phyloP scores from a whole-genome alignment of 1,140 invertebrate genomes.

The Drosophila mojavensis region DNA sequence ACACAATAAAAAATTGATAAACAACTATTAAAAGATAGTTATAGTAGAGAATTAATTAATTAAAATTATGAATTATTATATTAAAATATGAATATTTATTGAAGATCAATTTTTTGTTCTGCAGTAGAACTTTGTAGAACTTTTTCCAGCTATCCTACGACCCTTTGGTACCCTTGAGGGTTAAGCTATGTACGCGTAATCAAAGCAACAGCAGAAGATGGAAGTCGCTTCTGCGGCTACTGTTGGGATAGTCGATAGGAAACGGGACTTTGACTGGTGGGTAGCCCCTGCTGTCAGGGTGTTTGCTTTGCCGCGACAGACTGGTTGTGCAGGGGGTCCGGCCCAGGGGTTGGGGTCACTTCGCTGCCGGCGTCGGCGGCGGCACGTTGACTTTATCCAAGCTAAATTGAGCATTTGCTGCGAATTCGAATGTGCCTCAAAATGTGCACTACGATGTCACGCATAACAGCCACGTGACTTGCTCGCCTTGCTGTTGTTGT shows the following conservation, averaged over 20 bases:
- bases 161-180: not conserved
- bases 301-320: not conserved
- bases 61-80: too few relatives aligned
- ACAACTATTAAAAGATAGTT: too few relatives aligned
- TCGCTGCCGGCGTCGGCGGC: not conserved
- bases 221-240: not conserved
- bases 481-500: slow-evolving; percentile 14
- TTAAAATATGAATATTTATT: too few relatives aligned
- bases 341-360: slow-evolving; percentile 9
- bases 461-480: slow-evolving; percentile 53
- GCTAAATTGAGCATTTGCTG: slow-evolving; percentile 16
- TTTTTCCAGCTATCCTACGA: too few relatives aligned
- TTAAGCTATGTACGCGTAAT: not conserved
- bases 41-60: too few relatives aligned
- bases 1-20: too few relatives aligned
- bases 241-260: not conserved
- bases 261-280: slow-evolving; percentile 8
- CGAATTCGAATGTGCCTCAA: slow-evolving; percentile 28
- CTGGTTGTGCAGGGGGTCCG: not conserved
- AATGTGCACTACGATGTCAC: slow-evolving; percentile 46
- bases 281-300: slow-evolving; percentile 1
- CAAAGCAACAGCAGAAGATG: not conserved
- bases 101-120: too few relatives aligned
- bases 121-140: too few relatives aligned
- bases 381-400: slow-evolving; percentile 37